Base-by-base conservation (phyloP, 2,888 invertebrate species). In the Acheta domesticus region DNA sequence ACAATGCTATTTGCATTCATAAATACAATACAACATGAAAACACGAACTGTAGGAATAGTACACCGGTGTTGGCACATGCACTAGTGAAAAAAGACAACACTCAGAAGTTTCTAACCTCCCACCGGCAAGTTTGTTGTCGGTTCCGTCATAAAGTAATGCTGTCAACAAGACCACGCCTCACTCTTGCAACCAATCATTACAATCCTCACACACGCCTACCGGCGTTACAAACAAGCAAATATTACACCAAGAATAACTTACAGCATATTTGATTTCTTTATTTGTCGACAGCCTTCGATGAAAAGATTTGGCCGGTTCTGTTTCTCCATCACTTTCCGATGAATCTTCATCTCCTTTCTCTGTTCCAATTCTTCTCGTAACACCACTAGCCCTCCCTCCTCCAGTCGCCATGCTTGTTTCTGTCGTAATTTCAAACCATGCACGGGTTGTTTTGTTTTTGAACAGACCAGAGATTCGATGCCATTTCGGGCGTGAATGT, bases 301-400 rank as follows among this genome's bases (percentile, higher is more conserved):
- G 92, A 86, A 94, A 92, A 83, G 91, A 91, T 86, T 90, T 90
- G 83, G 92, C 93, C 84, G 93, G 93, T 86, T 94, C 94, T 80
- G 92, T 91, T 86, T 95, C 95, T 87, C 92, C 93, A 86, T 95
- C 95, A 88, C 95, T 95, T 86, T 94, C 95, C 50, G 94, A 91
- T 81, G 92, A 91, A 83, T 92, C 92, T 83, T 91, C 92, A 82
- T 85, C 83, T 80, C 77, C 49, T 79, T 80, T 75, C 78, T 81
- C 81, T 48, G 23, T 49, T 20, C 79, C 50, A 16, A 77, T 48
- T 50, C 77, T 80, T n/a, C 79, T 74, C 74, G 80, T 36, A 5
- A 20, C 76, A 75, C 80, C 75, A 49, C 76, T 20, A 49, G 74
- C 77, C 49, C 49, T 48, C 20, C 75, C 50, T 14, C 20, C 62